phyloP scores from a whole-genome alignment of 2,888 invertebrate species.

The Amphipyra tragopoginis region DNA sequence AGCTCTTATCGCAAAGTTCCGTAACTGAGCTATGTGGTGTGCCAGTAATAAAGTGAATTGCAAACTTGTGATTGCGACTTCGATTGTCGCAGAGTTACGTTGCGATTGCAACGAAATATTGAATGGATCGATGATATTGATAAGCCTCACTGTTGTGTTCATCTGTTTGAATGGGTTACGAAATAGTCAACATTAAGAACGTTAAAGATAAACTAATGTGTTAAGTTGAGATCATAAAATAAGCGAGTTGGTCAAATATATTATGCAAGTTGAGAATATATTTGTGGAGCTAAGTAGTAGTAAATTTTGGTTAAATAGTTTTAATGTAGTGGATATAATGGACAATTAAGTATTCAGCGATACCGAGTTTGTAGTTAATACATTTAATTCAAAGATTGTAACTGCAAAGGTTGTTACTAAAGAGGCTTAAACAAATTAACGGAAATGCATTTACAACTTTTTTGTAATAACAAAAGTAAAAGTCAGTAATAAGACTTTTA shows the following conservation, averaged over 20 bases:
- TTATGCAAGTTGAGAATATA: constrained; percentile 21
- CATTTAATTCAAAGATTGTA: background rate
- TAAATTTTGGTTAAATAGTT: background rate
- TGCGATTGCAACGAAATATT: constrained; percentile 45
- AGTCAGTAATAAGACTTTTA: no score
- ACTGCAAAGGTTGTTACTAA: no score
- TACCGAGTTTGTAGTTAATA: background rate
- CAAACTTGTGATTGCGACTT: constrained; percentile 43
- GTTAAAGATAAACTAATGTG: constrained; percentile 25
- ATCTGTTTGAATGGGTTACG: constrained; percentile 35
- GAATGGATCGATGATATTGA: constrained; percentile 49
- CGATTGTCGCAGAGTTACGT: constrained; percentile 44
- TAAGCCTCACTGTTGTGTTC: constrained; percentile 20
- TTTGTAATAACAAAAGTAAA: no score
- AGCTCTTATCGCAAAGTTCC: constrained; percentile 59
- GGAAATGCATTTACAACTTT: no score
- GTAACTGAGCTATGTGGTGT: constrained; percentile 46
- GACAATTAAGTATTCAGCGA: background rate
- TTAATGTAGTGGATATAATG: background rate
- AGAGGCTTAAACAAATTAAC: no score
- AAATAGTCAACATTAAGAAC: constrained; percentile 23
- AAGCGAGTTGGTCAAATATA: constrained; percentile 8
- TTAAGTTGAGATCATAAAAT: constrained; percentile 24
- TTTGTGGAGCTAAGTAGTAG: background rate
- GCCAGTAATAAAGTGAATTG: constrained; percentile 50